Evolutionary conservation across 2,797 vertebrate species (phyloP), one percentile per base, ranked within the genome.

Genomic region (Acrossocheilus fasciatus): DNA sequence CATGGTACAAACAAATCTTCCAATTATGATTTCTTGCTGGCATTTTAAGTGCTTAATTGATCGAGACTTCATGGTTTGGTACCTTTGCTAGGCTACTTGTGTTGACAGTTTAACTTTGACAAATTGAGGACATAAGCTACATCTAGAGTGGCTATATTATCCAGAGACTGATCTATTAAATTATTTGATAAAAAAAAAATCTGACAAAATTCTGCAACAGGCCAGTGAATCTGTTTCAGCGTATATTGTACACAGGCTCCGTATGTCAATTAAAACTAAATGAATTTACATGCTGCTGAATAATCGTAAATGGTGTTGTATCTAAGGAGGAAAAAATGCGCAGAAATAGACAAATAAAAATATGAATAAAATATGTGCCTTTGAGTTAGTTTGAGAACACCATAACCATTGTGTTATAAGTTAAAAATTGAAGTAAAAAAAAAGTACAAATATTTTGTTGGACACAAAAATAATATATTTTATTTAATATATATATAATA

Each of bases 1-100:
- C 95, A 94, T 93, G 94, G 92, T 92, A 91, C 91, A 91, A 92
- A 93, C 92, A 92, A 92, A 90, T 86, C 78, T 79, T 82, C 86
- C 91, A 86, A 77, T 86, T 91, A 89, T 86, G 83, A 85, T 87
- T 82, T 85, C 85, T 91, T 91, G 87, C 88, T 89, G 81, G 82
- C 82, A 86, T 86, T 79, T 88, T 82, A 87, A 59, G 81, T 81
- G 80, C 83, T 92, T 87, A 88, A 91, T 91, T 87, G 88, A 79
- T 87, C 79, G 84, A 87, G 90, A 91, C 89, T 47, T 92, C 79
- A 89, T 90, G 85, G 83, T 92, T 85, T 89, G 87, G 74, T 79
- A 83, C 81, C 15, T 76, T 89, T 79, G 76, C 80, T 26, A 26
- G 26, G 26, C 26, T 45, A 78, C 72, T n/a, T 50, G 50, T 30